Evolutionary conservation across 2,113 vertebrate species (phyloP).

Genomic region (Macroglossus sobrinus): DNA sequence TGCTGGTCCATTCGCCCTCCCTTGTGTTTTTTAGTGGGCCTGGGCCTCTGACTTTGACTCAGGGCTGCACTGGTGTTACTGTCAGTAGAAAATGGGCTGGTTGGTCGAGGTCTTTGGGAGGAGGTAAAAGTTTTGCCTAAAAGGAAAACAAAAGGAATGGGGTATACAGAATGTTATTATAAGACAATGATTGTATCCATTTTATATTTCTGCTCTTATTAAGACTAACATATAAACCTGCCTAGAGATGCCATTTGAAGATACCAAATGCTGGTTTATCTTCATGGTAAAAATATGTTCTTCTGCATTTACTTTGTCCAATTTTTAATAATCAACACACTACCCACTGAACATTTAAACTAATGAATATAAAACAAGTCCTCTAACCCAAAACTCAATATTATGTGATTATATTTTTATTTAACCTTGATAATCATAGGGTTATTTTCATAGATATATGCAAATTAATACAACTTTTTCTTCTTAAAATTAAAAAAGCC

Average conservation of each 20-base stretch:
- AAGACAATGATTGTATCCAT: not conserved
- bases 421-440: not conserved
- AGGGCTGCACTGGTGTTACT: slow-evolving; percentile 91
- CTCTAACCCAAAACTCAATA: not conserved
- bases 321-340: not conserved
- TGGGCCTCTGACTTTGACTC: slow-evolving; percentile 91
- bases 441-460: not conserved
- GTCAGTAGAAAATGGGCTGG: slow-evolving; percentile 97
- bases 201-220: slow-evolving; percentile 42
- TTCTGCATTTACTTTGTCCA: not conserved
- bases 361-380: not conserved
- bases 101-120: slow-evolving; percentile 91
- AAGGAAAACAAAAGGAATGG: slow-evolving; percentile 44
- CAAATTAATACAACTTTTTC: not conserved
- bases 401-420: slow-evolving; percentile 4
- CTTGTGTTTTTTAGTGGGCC: slow-evolving; percentile 95
- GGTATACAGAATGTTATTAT: slow-evolving; percentile 53
- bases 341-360: not conserved
- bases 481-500: slow-evolving; percentile 25
- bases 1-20: slow-evolving; percentile 87
- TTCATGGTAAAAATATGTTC: not conserved
- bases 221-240: not conserved
- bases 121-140: slow-evolving; percentile 93
- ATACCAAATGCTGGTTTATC: not conserved
- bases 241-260: not conserved